Base-by-base conservation (phyloP, 2,888 invertebrate genomes). In the Suillia variegata region DNA sequence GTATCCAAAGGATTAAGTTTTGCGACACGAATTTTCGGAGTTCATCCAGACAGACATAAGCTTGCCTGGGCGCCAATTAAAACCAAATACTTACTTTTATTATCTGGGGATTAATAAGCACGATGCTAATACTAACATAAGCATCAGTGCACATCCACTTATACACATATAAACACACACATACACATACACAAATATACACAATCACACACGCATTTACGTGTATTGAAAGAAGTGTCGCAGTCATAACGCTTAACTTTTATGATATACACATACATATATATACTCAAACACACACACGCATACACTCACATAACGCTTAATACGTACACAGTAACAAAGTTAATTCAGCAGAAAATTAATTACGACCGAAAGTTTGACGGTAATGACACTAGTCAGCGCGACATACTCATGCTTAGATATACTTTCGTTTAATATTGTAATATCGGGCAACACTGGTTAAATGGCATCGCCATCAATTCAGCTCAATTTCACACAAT, bases 401-500 rank as follows among this genome's bases (percentile, higher is more conserved):
- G n/a, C n/a, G n/a, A n/a, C n/a, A n/a, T n/a, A n/a, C n/a, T n/a
- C n/a, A n/a, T n/a, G n/a, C n/a, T n/a, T n/a, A n/a, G n/a, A n/a
- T n/a, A n/a, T n/a, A n/a, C n/a, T n/a, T n/a, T n/a, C n/a, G n/a
- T n/a, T n/a, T n/a, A n/a, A n/a, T n/a, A n/a, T n/a, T 12, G 31
- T 31, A 12, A 12, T 31, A 31, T 8, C 12, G 31, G 31, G 31
- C 31, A 12, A 12, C 12, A 12, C 6, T 31, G 31, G n/a, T n/a
- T 31, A 8, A 31, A 31, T 31, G 58, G 18, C 71, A 56, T 54
- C 61, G 70, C 66, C 73, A 71, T 71, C 67, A 71, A 74, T 75
- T 67, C 64, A 70, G 71, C 70, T 69, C 66, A 73, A 71, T 71
- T 74, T 69, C 66, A 67, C 64, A 74, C 73, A 74, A 71, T 69